Conservation (phyloP, 1,140 invertebrate species). For the Ladona fulva region DNA sequence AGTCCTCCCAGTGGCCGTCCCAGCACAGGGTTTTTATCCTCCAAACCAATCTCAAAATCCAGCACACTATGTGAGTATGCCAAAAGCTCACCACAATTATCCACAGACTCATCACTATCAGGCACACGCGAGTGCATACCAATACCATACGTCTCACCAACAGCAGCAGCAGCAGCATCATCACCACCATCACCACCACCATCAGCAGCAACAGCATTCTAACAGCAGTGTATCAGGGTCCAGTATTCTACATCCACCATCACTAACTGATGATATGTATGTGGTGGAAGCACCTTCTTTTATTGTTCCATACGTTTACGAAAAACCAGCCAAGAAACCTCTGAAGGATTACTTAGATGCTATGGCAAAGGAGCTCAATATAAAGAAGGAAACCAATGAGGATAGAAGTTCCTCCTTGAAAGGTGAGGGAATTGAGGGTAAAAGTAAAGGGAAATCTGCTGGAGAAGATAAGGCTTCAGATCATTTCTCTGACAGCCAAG, state of each 20-base stretch:
- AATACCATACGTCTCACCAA: neutral
- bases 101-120: slow-evolving; percentile 39
- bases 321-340: slow-evolving; percentile 70
- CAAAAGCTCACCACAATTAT: slow-evolving; percentile 50
- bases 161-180: slow-evolving; percentile 12
- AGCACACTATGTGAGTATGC: neutral
- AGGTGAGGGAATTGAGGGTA: neutral
- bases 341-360: slow-evolving; percentile 65
- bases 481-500: neutral
- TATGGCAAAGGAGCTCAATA: slow-evolving; percentile 50
- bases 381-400: slow-evolving; percentile 33
- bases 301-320: slow-evolving; percentile 86
- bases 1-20: slow-evolving; percentile 30
- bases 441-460: neutral
- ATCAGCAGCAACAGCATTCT: slow-evolving; percentile 41
- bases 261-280: slow-evolving; percentile 80
- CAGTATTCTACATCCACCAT: slow-evolving; percentile 36
- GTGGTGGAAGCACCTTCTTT: slow-evolving; percentile 85
- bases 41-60: slow-evolving; percentile 11
- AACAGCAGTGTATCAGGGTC: neutral
- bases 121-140: slow-evolving; percentile 12
- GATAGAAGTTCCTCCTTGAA: neutral
- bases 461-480: slow-evolving; percentile 8
- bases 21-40: slow-evolving; percentile 47
- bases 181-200: slow-evolving; percentile 24